These are phyloP conservation scores for Prochilodus magdalenae DNA, from an alignment of 2,113 vertebrate species.

Conservation along the genomic window DNA sequence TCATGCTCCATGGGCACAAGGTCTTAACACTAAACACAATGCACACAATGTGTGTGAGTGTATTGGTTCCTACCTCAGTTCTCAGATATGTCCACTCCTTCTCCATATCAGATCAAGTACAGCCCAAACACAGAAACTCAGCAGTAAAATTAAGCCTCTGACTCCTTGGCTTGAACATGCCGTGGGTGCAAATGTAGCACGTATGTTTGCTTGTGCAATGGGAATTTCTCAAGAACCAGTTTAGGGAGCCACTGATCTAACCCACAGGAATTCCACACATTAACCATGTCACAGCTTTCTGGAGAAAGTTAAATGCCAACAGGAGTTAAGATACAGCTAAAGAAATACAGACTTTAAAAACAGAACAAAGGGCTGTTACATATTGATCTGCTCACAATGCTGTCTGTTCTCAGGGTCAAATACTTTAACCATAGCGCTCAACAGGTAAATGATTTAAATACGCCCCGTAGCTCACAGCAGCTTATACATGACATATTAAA, in stretches of 20 bases:
- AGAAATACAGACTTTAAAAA: no score
- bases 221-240: neutral
- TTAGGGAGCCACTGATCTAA: neutral
- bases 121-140: neutral
- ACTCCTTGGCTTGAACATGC: neutral
- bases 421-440: neutral
- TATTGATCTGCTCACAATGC: neutral
- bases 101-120: neutral
- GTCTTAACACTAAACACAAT: neutral
- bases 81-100: neutral
- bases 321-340: neutral
- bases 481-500: no score
- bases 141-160: neutral
- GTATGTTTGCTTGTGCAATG: neutral
- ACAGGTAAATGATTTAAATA: neutral
- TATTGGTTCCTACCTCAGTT: neutral
- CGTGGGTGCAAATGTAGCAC: neutral
- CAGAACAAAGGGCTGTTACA: neutral
- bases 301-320: neutral
- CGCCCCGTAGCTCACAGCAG: neutral
- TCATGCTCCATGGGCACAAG: neutral
- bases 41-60: neutral
- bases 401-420: neutral
- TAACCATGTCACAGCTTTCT: neutral
- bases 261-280: neutral